Evolutionary conservation across 1,140 invertebrate species (phyloP).

Genomic region (Apocrypta bakeri): DNA sequence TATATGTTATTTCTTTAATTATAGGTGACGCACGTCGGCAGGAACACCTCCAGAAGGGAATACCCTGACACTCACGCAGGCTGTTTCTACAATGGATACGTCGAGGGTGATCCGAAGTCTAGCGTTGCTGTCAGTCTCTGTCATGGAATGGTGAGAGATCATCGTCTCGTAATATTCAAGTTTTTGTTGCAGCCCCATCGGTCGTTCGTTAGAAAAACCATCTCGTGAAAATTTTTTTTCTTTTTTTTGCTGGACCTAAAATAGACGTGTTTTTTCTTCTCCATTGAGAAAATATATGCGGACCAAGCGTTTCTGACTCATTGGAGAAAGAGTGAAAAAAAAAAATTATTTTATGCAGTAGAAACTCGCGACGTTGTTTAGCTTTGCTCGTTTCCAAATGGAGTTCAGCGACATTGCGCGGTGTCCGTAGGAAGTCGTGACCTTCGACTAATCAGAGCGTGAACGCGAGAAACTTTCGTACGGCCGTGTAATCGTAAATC

Average conservation of each 20-base stretch:
- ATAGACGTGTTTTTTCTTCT: conserved; percentile 23
- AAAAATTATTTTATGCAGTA: neutral
- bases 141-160: conserved; percentile 82
- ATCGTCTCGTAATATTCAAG: neutral
- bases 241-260: neutral
- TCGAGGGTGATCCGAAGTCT: conserved; percentile 80
- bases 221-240: too few relatives aligned
- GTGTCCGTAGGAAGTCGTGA: conserved; percentile 3
- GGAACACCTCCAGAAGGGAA: conserved; percentile 73
- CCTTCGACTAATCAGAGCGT: conserved; percentile 36
- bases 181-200: neutral
- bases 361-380: neutral
- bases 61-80: conserved; percentile 73
- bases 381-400: conserved; percentile 26
- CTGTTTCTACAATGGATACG: conserved; percentile 82
- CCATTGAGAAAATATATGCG: conserved; percentile 27
- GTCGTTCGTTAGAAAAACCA: too few relatives aligned
- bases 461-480: conserved; percentile 31
- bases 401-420: conserved; percentile 25
- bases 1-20: conserved; percentile 31
- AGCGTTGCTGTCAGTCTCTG: conserved; percentile 83
- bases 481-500: conserved; percentile 16
- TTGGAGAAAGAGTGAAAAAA: neutral
- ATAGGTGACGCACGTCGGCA: conserved; percentile 76
- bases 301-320: too few relatives aligned